Conservation (phyloP, 2,888 invertebrate species). For the Monopis laevigella region DNA sequence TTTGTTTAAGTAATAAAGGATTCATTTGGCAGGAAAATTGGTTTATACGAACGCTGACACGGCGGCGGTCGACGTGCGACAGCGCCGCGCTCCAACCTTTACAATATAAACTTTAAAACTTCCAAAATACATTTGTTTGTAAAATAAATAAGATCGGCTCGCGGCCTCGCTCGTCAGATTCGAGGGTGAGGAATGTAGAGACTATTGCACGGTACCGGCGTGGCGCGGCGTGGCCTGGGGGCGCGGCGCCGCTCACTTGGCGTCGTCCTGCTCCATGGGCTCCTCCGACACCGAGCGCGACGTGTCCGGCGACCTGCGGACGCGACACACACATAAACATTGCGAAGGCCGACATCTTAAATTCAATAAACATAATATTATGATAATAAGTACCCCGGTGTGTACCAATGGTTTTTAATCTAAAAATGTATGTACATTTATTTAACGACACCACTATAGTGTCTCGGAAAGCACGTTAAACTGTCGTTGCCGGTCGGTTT, state of each 20-base stretch:
- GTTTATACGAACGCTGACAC: background rate
- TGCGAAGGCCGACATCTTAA: too few species aligned
- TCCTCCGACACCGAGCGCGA: slow-evolving; percentile 78
- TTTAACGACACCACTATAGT: too few species aligned
- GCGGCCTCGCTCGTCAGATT: background rate
- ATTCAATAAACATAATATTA: too few species aligned
- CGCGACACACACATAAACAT: too few species aligned
- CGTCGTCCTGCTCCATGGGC: slow-evolving; percentile 87
- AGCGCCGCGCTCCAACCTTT: background rate
- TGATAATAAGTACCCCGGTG: too few species aligned
- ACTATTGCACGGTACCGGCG: slow-evolving; percentile 3
- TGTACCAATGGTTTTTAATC: too few species aligned
- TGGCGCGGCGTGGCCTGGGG: slow-evolving; percentile 8
- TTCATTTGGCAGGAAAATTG: slow-evolving; percentile 1
- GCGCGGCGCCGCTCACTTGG: slow-evolving; percentile 65
- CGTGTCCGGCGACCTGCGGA: slow-evolving; percentile 66
- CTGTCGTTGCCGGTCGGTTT: too few species aligned
- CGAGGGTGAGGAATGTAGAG: background rate
- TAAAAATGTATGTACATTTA: too few species aligned
- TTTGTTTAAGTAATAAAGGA: too few species aligned
- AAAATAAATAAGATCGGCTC: background rate
- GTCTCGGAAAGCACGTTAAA: too few species aligned
- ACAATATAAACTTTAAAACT: background rate
- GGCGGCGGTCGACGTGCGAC: background rate
- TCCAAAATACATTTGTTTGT: background rate